Evolutionary conservation across 1,140 invertebrate genomes (phyloP), one percentile per base, ranked within the genome.

Genomic region (Melanaphis sacchari): DNA sequence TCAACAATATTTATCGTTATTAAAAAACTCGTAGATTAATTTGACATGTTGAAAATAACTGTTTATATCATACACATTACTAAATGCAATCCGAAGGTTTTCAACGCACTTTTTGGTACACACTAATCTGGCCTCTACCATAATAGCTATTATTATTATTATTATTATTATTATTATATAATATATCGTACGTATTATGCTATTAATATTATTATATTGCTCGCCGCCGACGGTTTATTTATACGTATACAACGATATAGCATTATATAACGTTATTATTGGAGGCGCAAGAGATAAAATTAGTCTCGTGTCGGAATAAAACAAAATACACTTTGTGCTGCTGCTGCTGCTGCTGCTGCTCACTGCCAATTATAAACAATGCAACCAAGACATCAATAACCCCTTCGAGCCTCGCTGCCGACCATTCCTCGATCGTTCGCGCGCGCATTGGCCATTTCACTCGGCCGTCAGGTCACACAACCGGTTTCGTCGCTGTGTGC

Each of bases 331-430:
- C 38, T 41, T 11, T 85, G 38, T 43, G 22, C 26, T 31, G 88
- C 43, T 3, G 89, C 26, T 43, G 89, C 38, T 26, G 81, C 81
- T 36, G 46, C 15, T 49, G 4, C 0, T 43, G 4, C 43, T 92
- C 85, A 40, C 46, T 52, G 46, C 36, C 91, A 93, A 93, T 93
- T 93, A 93, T 85, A 54, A 93, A 84, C 46, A 93, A 85, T 93
- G 91, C 91, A 84, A 93, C 91, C 91, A 85, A 93, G 91, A 93
- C 81, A 93, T 93, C 91, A 93, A 93, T 93, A 93, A 93, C 76
- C 76, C 66, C 81, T 93, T 92, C 91, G 46, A 43, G 21, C 59
- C 5, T 36, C 36, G 36, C 38, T 5, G 41, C 24, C 46, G 49
- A 89, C 88, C 46, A 21, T 52, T 89, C 59, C 15, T n/a, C 59